A percentile compares a stretch with the other conserved stretches of the same genome.
phyloP scores from a whole-genome alignment of 2,113 vertebrate genomes.

The Butorides virescens region DNA sequence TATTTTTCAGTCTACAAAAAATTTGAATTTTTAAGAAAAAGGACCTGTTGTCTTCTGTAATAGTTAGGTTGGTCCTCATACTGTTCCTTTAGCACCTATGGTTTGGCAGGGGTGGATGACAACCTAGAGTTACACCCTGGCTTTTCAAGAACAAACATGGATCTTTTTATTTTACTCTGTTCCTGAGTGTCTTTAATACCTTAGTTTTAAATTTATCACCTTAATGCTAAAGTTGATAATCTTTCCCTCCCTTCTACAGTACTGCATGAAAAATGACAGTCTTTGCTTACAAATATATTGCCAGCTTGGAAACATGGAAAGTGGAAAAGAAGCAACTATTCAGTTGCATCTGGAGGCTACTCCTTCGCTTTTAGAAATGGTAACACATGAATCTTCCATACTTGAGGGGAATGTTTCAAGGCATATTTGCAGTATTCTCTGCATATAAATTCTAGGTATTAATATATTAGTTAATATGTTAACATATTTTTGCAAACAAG shows the following conservation, averaged over 20 bases:
- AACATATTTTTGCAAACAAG: not conserved
- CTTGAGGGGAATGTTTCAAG: not conserved
- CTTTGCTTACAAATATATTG: slow-evolving; percentile 85
- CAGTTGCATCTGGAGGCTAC: slow-evolving; percentile 84
- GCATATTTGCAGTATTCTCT: not conserved
- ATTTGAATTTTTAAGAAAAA: not conserved
- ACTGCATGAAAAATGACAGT: slow-evolving; percentile 79
- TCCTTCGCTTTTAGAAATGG: slow-evolving; percentile 79
- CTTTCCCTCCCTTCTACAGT: slow-evolving; percentile 70
- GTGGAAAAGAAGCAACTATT: slow-evolving; percentile 82
- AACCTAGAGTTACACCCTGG: not conserved
- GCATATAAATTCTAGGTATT: not conserved
- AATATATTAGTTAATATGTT: not conserved
- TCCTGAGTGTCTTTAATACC: not conserved
- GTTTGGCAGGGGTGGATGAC: not conserved
- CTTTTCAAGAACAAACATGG: not conserved
- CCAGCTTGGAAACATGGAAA: slow-evolving; percentile 86
- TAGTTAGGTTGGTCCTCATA: not conserved
- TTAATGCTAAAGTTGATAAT: not conserved
- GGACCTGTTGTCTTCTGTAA: accelerated
- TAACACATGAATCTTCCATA: slow-evolving; percentile 46
- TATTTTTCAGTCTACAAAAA: not conserved
- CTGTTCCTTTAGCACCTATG: not conserved
- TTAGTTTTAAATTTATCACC: too few species aligned
- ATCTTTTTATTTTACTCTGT: not conserved